Evolutionary conservation across 2,113 vertebrate species (phyloP).

Genomic region (Petroica traversi): DNA sequence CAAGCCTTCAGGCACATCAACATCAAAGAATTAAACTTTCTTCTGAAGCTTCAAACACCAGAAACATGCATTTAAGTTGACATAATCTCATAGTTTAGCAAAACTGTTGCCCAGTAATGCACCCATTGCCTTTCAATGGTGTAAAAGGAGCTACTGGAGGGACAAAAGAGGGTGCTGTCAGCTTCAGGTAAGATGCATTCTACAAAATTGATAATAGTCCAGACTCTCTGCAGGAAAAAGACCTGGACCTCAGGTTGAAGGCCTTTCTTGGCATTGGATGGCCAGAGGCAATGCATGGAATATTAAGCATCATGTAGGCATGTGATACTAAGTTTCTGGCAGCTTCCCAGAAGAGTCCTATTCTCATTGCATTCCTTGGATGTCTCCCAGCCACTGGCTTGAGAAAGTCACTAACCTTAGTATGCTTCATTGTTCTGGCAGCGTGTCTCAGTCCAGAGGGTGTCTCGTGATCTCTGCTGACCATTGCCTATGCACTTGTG

Average conservation of each 20-base stretch:
- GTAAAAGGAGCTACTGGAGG: not conserved
- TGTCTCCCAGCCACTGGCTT: slow-evolving; percentile 54
- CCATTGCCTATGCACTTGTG: not conserved
- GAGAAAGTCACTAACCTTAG: slow-evolving; percentile 59
- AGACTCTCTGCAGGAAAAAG: not conserved
- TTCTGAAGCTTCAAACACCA: not conserved
- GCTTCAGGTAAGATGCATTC: not conserved
- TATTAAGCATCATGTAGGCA: slow-evolving; percentile 44
- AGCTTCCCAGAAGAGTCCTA: slow-evolving; percentile 43
- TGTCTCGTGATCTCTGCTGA: slow-evolving; percentile 33
- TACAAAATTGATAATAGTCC: not conserved
- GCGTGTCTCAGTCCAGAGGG: not conserved
- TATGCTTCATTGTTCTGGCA: slow-evolving; percentile 36
- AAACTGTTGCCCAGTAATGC: not conserved
- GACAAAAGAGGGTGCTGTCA: not conserved
- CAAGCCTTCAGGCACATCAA: not conserved
- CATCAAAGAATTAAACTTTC: not conserved
- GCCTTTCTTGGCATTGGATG: not conserved
- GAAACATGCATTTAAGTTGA: not conserved
- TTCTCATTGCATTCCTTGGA: slow-evolving; percentile 66
- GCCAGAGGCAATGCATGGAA: slow-evolving; percentile 18
- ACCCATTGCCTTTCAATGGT: not conserved
- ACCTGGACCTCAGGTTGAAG: not conserved
- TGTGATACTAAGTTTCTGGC: slow-evolving; percentile 43
- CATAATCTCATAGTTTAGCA: not conserved